Evolutionary conservation across 2,888 invertebrate genomes (phyloP).

Genomic region (Xylocampa areola): DNA sequence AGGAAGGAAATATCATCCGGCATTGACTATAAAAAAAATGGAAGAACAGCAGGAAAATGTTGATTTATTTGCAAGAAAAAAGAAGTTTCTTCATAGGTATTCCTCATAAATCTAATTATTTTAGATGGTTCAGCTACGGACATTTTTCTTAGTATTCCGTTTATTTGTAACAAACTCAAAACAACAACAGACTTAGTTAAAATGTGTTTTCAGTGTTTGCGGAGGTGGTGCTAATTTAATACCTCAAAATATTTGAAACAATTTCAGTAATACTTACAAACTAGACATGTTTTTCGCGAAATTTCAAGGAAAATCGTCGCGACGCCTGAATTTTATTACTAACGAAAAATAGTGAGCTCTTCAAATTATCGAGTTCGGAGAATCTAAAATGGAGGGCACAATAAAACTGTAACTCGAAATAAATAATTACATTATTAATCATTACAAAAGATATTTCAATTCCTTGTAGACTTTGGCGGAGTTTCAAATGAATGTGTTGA

Average conservation of each 20-base stretch:
- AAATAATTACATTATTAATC: conserved; percentile 60
- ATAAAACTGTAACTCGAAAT: conserved; percentile 47
- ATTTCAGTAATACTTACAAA: conserved; percentile 8
- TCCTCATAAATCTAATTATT: too few relatives aligned
- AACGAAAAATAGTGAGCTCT: conserved; percentile 29
- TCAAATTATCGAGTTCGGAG: conserved; percentile 42
- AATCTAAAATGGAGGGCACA: conserved; percentile 43
- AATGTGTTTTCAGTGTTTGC: too few relatives aligned
- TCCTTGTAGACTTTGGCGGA: conserved; percentile 51
- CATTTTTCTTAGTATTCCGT: too few relatives aligned
- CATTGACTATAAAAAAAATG: too few relatives aligned
- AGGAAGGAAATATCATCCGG: too few relatives aligned
- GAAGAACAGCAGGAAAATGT: too few relatives aligned
- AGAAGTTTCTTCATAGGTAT: too few relatives aligned
- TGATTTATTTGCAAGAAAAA: too few relatives aligned
- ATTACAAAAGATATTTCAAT: conserved; percentile 59
- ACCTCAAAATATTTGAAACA: conserved; percentile 5
- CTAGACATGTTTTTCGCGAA: conserved; percentile 40
- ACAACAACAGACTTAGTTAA: too few relatives aligned
- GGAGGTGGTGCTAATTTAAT: conserved; percentile 21
- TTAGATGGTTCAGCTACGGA: too few relatives aligned
- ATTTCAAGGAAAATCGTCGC: conserved; percentile 50
- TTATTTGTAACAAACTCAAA: too few relatives aligned
- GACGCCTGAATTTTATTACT: conserved; percentile 25
- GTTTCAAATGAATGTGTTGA: conserved; percentile 55